Percentiles rank a stretch among this genome's conserved stretches.
phyloP scores from a whole-genome alignment of 2,888 invertebrate genomes.

The Drosophila cognata region DNA sequence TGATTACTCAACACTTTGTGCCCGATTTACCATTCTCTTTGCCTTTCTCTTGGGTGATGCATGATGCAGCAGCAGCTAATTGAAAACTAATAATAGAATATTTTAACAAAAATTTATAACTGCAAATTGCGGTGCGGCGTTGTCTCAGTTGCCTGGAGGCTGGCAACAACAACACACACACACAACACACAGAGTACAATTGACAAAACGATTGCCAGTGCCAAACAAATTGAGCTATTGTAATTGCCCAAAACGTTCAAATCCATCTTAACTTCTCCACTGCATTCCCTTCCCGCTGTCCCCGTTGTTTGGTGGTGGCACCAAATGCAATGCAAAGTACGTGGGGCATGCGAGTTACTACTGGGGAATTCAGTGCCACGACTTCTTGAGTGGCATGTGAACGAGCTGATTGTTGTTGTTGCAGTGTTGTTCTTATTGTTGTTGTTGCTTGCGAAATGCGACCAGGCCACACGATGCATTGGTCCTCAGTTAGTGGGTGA shows the following conservation, averaged over 20 bases:
- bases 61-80: constrained; percentile 56
- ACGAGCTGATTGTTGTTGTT: constrained; percentile 60
- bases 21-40: constrained; percentile 68
- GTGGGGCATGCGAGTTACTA: constrained; percentile 60
- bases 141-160: constrained; percentile 17
- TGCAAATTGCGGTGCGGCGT: constrained; percentile 23
- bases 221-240: constrained; percentile 78
- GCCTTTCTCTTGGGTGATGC: constrained; percentile 69
- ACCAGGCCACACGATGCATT: constrained; percentile 62
- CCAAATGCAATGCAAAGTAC: constrained; percentile 57
- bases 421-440: constrained; percentile 17
- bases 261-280: constrained; percentile 64
- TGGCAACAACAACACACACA: constrained; percentile 24
- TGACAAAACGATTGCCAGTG: constrained; percentile 77
- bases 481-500: constrained; percentile 76
- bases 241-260: constrained; percentile 79
- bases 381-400: constrained; percentile 79
- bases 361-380: constrained; percentile 71
- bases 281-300: background rate
- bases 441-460: constrained; percentile 69
- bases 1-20: constrained; percentile 21
- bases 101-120: constrained; percentile 38
- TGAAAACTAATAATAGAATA: constrained; percentile 68
- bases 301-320: background rate
- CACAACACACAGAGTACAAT: constrained; percentile 30